phyloP scores from a whole-genome alignment of 2,888 invertebrate species.

The Ormyrus labotus region DNA sequence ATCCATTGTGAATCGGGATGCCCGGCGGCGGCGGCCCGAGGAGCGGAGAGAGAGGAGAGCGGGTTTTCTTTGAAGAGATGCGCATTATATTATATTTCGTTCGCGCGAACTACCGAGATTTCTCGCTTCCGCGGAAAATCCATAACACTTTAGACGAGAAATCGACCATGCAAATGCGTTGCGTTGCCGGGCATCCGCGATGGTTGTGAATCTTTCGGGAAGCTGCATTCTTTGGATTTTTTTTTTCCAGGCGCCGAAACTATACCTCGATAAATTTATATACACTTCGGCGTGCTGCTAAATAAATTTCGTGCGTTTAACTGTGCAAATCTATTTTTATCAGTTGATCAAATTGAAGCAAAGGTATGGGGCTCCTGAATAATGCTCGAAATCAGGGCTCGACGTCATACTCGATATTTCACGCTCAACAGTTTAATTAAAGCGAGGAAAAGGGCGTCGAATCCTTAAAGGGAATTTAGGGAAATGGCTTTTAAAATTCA shows the following conservation, averaged over 20 bases:
- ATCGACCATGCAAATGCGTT: slow-evolving; percentile 30
- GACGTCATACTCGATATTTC: neutral
- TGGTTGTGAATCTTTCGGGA: slow-evolving; percentile 5
- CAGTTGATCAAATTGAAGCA: no score
- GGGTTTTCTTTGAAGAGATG: slow-evolving; percentile 19
- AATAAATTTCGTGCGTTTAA: no score
- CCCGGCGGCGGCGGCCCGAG: neutral
- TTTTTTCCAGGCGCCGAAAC: neutral
- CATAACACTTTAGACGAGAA: slow-evolving; percentile 44
- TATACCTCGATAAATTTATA: no score
- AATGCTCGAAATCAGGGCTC: neutral
- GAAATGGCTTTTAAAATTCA: slow-evolving; percentile 54
- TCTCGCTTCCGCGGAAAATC: slow-evolving; percentile 22
- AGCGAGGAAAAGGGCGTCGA: neutral
- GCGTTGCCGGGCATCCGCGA: neutral
- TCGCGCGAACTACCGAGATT: neutral
- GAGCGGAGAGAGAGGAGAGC: neutral
- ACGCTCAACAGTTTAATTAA: slow-evolving; percentile 29
- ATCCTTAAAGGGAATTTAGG: slow-evolving; percentile 24
- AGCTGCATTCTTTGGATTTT: slow-evolving; percentile 24
- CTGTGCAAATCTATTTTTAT: no score
- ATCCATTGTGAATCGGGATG: slow-evolving; percentile 6
- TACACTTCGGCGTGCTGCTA: no score
- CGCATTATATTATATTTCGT: slow-evolving; percentile 1
- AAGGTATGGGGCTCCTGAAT: neutral